Conservation (phyloP, 2,113 vertebrate species). For the Electrona antarctica region DNA sequence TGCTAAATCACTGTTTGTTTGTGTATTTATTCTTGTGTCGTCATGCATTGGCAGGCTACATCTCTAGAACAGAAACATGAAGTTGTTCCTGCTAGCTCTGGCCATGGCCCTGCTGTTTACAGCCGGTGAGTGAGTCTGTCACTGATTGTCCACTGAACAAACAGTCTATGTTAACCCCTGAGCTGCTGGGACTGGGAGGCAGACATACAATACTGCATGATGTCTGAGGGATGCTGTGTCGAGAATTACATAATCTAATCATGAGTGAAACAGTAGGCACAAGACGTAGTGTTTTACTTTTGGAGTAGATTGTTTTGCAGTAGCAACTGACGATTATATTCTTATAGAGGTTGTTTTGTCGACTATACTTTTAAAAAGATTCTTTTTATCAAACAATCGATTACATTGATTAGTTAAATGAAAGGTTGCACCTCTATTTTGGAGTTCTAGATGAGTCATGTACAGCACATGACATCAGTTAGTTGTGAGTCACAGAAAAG, state of each 20-base stretch:
- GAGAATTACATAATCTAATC: not conserved
- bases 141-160: slow-evolving; percentile 58
- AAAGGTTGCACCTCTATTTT: too few relatives aligned
- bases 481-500: not conserved
- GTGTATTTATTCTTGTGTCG: not conserved
- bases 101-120: slow-evolving; percentile 62
- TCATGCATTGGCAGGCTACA: slow-evolving; percentile 12
- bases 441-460: too few relatives aligned
- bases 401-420: too few relatives aligned
- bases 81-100: slow-evolving; percentile 62
- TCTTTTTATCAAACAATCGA: too few relatives aligned
- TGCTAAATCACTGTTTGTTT: not conserved
- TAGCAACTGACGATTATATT: too few relatives aligned
- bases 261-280: not conserved
- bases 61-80: slow-evolving; percentile 64
- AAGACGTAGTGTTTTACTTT: too few relatives aligned
- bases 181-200: slow-evolving; percentile 13
- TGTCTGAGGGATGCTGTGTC: not conserved
- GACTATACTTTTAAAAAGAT: too few relatives aligned
- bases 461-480: not conserved
- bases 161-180: slow-evolving; percentile 20
- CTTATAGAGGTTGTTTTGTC: too few relatives aligned
- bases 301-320: too few relatives aligned
- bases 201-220: slow-evolving; percentile 8
- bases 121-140: slow-evolving; percentile 75